phyloP scores from a whole-genome alignment of 2,888 invertebrate species.

The Dorcus hopei region DNA sequence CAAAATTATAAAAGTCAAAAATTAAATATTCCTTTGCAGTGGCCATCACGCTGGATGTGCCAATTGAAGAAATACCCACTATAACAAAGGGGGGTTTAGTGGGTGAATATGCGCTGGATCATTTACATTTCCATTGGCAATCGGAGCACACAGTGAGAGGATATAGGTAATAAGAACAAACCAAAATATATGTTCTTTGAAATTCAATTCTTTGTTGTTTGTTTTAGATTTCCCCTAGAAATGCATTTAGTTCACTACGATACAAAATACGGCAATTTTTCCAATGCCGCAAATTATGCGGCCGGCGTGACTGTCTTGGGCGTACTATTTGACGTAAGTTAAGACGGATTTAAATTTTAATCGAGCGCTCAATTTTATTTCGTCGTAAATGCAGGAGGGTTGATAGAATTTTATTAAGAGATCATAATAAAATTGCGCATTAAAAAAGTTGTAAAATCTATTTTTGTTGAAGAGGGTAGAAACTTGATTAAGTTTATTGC shows the following conservation, averaged over 20 bases:
- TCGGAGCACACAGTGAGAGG: constrained; percentile 77
- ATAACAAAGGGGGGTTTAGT: constrained; percentile 59
- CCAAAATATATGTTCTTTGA: too few relatives aligned
- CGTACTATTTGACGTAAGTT: constrained; percentile 58
- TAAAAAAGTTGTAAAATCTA: too few relatives aligned
- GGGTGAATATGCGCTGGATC: constrained; percentile 61
- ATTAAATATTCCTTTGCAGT: constrained; percentile 30
- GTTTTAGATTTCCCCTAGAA: constrained; percentile 58
- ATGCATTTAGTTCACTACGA: constrained; percentile 67
- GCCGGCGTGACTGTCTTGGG: constrained; percentile 64
- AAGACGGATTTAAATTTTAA: not conserved
- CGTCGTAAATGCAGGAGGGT: too few relatives aligned
- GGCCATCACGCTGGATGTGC: constrained; percentile 38
- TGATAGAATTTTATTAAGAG: too few relatives aligned
- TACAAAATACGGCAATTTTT: constrained; percentile 50
- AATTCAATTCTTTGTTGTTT: not conserved
- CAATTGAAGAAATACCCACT: constrained; percentile 28
- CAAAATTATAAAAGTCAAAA: not conserved
- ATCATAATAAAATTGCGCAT: too few relatives aligned
- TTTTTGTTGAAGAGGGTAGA: too few relatives aligned
- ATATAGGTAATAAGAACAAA: constrained; percentile 34
- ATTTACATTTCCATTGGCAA: constrained; percentile 82
- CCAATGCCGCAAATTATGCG: constrained; percentile 52
- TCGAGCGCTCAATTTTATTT: too few relatives aligned
- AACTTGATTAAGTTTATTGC: too few relatives aligned